Conservation (phyloP, 2,888 invertebrate species). For the Chirona hameri region DNA sequence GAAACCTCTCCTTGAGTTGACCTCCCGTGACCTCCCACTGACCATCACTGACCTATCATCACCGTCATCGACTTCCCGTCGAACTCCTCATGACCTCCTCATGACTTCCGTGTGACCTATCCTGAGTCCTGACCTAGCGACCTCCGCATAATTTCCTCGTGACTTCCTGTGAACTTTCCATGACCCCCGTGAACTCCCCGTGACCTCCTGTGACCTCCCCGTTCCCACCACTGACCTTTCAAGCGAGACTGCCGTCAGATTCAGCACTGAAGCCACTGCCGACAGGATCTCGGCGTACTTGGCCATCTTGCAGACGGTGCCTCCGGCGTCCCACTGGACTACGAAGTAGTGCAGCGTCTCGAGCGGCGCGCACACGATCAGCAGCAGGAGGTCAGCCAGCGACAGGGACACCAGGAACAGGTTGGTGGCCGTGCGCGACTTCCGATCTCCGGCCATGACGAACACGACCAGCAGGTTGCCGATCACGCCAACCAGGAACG, state of each 20-base stretch:
- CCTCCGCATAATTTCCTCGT: no score
- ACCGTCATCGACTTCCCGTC: no score
- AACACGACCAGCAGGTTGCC: conserved; percentile 51
- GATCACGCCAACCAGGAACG: conserved; percentile 44
- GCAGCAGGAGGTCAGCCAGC: conserved; percentile 46
- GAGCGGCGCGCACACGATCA: conserved; percentile 46
- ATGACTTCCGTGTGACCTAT: no score
- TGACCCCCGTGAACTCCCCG: no score
- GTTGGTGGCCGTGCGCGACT: conserved; percentile 45
- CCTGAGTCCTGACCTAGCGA: no score
- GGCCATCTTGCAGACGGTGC: conserved; percentile 51
- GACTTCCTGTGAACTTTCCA: no score
- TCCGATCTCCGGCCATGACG: conserved; percentile 49
- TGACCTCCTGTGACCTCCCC: no score
- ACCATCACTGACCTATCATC: no score
- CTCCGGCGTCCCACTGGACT: conserved; percentile 49
- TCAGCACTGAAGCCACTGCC: conserved; percentile 52
- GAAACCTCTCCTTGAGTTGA: no score
- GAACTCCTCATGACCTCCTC: no score
- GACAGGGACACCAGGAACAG: conserved; percentile 43
- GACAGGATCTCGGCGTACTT: conserved; percentile 51
- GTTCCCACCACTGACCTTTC: conserved; percentile 49
- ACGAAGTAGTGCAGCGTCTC: conserved; percentile 49
- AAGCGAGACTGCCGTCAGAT: conserved; percentile 52
- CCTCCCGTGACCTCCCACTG: no score